Evolutionary conservation across 2,113 vertebrate species (phyloP).

Genomic region (Crotophaga sulcirostris): DNA sequence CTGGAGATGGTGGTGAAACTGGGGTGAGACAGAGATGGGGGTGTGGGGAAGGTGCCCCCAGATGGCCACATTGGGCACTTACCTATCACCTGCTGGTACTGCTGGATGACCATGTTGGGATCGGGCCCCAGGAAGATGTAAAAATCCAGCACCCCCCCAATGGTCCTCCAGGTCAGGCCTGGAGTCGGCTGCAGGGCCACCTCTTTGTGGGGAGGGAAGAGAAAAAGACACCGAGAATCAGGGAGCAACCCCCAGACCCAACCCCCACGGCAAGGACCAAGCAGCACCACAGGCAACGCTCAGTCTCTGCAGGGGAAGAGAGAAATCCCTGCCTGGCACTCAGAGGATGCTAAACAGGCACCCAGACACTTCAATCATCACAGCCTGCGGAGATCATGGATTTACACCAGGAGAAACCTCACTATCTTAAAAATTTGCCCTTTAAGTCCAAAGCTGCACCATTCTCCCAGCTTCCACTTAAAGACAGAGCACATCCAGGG

Average conservation of each 20-base stretch:
- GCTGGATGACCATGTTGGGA: constrained; percentile 78
- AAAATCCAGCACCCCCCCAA: constrained; percentile 87
- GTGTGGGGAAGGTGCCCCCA: not conserved
- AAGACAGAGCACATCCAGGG: not conserved
- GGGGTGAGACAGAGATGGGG: not conserved
- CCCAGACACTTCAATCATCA: not conserved
- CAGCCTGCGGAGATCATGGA: not conserved
- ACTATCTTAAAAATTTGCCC: not conserved
- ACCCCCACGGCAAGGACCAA: rapidly evolving
- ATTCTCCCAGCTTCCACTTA: not conserved
- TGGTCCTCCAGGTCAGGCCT: constrained; percentile 86
- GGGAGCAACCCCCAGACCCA: not conserved
- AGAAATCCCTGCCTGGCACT: not conserved
- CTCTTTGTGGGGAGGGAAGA: constrained; percentile 49
- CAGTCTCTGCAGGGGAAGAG: not conserved
- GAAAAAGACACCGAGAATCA: not conserved
- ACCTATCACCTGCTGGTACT: constrained; percentile 89
- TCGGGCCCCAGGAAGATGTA: constrained; percentile 85
- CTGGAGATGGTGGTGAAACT: not conserved
- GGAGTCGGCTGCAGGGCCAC: constrained; percentile 86
- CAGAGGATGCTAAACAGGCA: not conserved
- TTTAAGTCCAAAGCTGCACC: not conserved
- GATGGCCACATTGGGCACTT: not conserved
- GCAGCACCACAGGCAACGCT: not conserved
- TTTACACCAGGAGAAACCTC: not conserved